A percentile compares a stretch with the other conserved stretches of the same genome.
Conservation (phyloP, 2,797 vertebrate species). For the Tokudaia tokunoshimensis region DNA sequence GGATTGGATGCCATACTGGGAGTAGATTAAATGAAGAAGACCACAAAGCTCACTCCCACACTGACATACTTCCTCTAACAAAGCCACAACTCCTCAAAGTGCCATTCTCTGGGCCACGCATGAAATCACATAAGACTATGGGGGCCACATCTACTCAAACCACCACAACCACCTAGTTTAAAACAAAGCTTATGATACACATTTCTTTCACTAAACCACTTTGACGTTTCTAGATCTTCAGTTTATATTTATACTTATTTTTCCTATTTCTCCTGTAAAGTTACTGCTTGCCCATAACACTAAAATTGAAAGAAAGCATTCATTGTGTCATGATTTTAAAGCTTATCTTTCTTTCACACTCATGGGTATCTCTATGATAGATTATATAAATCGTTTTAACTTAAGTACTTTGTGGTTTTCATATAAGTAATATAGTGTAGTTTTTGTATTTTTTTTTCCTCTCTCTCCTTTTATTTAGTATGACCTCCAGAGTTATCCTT, state of each 20-base stretch:
- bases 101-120: too few species aligned
- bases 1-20: too few species aligned
- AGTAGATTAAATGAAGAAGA: too few species aligned
- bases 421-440: background rate
- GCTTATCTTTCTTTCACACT: too few species aligned
- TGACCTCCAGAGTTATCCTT: background rate
- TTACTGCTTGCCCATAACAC: background rate
- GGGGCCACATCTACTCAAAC: too few species aligned
- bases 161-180: background rate
- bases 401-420: background rate
- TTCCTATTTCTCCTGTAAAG: background rate
- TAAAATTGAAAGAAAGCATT: background rate
- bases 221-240: background rate
- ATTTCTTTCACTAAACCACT: background rate
- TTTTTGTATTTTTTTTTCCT: background rate
- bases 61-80: too few species aligned
- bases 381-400: background rate
- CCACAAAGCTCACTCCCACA: too few species aligned
- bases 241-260: background rate
- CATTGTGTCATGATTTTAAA: background rate
- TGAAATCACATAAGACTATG: too few species aligned
- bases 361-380: background rate
- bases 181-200: background rate
- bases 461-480: background rate
- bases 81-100: too few species aligned